Evolutionary conservation across 1,140 invertebrate genomes (phyloP).

Genomic region (Lethrus apterus): DNA sequence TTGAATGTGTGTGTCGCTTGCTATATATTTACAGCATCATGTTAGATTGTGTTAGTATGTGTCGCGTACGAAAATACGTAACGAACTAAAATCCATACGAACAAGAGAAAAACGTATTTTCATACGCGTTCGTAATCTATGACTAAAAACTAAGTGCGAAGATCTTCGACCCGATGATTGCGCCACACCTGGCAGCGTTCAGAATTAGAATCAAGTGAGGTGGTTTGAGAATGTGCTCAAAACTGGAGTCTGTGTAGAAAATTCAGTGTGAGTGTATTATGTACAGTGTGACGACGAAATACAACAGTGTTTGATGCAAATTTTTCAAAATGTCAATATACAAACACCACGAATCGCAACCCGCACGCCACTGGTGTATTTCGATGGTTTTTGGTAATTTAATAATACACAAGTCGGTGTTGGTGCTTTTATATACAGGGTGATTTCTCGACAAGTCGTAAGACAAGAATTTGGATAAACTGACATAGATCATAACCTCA

Average conservation of each 20-base stretch:
- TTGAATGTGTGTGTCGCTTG: slow-evolving; percentile 39
- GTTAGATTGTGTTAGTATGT: slow-evolving; percentile 37
- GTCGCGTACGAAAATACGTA: slow-evolving; percentile 8
- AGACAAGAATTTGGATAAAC: too few species aligned
- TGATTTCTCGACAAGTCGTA: too few species aligned
- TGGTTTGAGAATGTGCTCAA: slow-evolving; percentile 42
- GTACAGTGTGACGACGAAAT: slow-evolving; percentile 33
- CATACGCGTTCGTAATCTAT: neutral
- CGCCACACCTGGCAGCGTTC: slow-evolving; percentile 21
- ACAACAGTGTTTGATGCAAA: too few species aligned
- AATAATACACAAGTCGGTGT: too few species aligned
- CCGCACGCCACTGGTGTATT: too few species aligned
- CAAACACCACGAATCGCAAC: too few species aligned
- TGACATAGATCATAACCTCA: too few species aligned
- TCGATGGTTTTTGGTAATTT: too few species aligned
- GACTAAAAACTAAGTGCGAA: slow-evolving; percentile 15
- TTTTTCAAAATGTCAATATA: too few species aligned
- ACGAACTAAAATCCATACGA: too few species aligned
- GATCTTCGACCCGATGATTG: slow-evolving; percentile 23
- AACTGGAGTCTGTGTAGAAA: slow-evolving; percentile 40
- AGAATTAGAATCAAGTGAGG: slow-evolving; percentile 41
- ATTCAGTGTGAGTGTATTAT: slow-evolving; percentile 33
- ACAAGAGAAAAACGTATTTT: too few species aligned
- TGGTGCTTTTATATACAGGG: too few species aligned
- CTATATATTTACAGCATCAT: slow-evolving; percentile 39